Evolutionary conservation across 2,888 invertebrate species (phyloP), one percentile per base, ranked within the genome.

Genomic region (Amaurobius ferox): DNA sequence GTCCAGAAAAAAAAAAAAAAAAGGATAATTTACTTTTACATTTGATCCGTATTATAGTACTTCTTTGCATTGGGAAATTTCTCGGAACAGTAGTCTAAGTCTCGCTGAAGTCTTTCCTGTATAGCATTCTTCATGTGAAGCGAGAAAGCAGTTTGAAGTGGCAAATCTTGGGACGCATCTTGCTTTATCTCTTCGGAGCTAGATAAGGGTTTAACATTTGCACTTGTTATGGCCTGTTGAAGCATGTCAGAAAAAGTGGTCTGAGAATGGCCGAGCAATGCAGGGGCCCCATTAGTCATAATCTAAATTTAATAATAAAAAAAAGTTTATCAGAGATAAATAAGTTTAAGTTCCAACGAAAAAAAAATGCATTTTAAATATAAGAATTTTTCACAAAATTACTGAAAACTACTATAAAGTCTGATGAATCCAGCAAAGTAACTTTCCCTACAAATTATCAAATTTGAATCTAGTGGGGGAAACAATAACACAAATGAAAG

Each of bases 91-190:
- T 90, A 92, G 83, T 92, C 91, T 16, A 89, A 87, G 89, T 94
- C 93, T 64, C 91, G 91, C 44, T 92, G 90, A 23, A 94, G 90
- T 78, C 92, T 91, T 11, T 92, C 90, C 70, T 92, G 91, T 13
- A 94, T 92, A 19, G 92, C 91, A 13, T 91, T 90, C 32, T 92
- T 91, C 29, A 94, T 90, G 88, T 93, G 91, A 86, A 92, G 92
- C 83, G 93, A 92, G 89, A 93, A 93, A 0, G 93, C 93, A 11
- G 91, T 89, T 87, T 93, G 93, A 26, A 94, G 91, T 55, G 92
- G 91, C 1, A 91, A 85, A 88, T 93, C 92, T 30, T 91, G 91
- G 0, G 92, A 91, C 0, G 93, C 93, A 26, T 93, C 93, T 83
- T 92, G 91, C 0, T 92, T 91, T 35, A 93, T 91, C 48, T 91